Evolutionary conservation across 2,797 vertebrate genomes (phyloP), one percentile per base, ranked within the genome.

Genomic region (Cirrhinus molitorella): DNA sequence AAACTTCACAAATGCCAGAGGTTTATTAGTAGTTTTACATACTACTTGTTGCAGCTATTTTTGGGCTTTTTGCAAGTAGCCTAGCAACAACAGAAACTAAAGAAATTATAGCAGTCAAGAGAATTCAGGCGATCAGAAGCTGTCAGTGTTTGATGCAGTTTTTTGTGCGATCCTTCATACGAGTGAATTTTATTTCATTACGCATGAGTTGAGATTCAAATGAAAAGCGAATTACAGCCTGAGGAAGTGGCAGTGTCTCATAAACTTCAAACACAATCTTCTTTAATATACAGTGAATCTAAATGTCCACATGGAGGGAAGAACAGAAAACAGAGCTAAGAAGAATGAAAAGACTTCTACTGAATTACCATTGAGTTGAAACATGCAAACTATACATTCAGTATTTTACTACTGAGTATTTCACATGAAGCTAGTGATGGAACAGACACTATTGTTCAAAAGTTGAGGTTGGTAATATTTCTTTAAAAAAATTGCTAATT

Each of bases 71-170:
- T 37, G n/a, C 61, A 76, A 19, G 83, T 88, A 83, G 45, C 85
- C 83, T 85, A 83, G 87, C 83, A 86, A 86, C 87, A 65, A 81
- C 47, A 80, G 55, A 49, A 63, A 55, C 43, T 73, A 49, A 76
- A 81, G 49, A 74, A 73, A 74, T 79, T 10, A 72, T 65, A 25
- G 61, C 31, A 71, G 31, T 72, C 12, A 51, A 51, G 67, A 70
- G 8, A 55, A 70, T 70, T 59, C 45, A 70, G n/a, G 40, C 70
- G 67, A 80, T 81, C 68, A 47, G 21, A 53, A 59, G 66, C 53
- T 25, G 2, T 34, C 23, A 49, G 14, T 63, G 55, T 17, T 49
- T 61, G 28, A 21, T 70, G 51, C 43, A 17, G 6, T 37, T 65
- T 73, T 63, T 21, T 70, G 21, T 34, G 55, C 43, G 40, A 14